Percentiles rank a stretch among this genome's conserved stretches.
Evolutionary conservation across 2,888 invertebrate genomes (phyloP).

Genomic region (Meganola albula): DNA sequence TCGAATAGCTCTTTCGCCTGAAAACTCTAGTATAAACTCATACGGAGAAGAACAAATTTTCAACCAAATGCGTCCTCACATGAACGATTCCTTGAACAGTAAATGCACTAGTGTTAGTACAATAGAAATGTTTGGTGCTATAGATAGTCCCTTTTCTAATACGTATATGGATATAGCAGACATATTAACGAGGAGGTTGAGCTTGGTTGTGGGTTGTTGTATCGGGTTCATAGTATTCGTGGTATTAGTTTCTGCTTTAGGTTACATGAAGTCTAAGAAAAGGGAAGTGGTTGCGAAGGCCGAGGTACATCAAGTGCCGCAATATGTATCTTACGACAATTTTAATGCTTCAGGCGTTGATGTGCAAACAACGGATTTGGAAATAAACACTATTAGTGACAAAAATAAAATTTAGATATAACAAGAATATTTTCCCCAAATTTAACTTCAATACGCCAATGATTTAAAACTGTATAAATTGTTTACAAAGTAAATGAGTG

Average conservation of each 20-base stretch:
- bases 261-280: conserved; percentile 91
- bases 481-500: no score
- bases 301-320: conserved; percentile 83
- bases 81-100: conserved; percentile 84
- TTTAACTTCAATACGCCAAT: no score
- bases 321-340: conserved; percentile 86
- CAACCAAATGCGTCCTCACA: conserved; percentile 52
- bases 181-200: conserved; percentile 87
- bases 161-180: conserved; percentile 84
- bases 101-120: conserved; percentile 88
- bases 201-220: conserved; percentile 90
- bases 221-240: conserved; percentile 92
- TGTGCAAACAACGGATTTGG: conserved; percentile 63
- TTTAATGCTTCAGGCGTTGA: conserved; percentile 60
- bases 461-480: no score
- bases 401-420: no score
- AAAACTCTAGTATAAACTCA: conserved; percentile 50
- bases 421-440: no score
- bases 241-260: conserved; percentile 88
- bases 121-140: conserved; percentile 82
- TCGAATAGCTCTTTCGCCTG: conserved; percentile 61
- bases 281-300: conserved; percentile 86
- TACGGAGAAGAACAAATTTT: conserved; percentile 80
- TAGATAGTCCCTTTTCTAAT: conserved; percentile 77
- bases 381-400: conserved; percentile 65